These are phyloP conservation scores for Dione vanillae DNA, from an alignment of 2,888 invertebrate genomes.

Conservation along the genomic window DNA sequence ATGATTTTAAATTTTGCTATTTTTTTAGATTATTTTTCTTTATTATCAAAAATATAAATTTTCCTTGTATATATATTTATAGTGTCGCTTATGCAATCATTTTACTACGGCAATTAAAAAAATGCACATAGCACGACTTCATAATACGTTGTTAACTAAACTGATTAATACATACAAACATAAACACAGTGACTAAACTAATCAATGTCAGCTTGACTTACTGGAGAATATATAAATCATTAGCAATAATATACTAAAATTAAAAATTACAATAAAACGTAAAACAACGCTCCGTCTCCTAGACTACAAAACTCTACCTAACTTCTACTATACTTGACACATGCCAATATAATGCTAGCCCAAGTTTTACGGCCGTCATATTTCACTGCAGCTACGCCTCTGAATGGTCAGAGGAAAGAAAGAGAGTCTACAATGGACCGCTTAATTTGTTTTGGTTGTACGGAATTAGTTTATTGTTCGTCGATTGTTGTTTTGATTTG, in stretches of 20 bases:
- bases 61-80: not conserved
- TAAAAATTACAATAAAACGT: not conserved
- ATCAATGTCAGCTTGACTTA: no score
- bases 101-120: no score
- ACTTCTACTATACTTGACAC: conserved; percentile 28
- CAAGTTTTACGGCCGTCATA: conserved; percentile 71
- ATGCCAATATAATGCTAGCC: conserved; percentile 50
- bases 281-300: conserved; percentile 4
- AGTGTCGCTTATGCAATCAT: no score
- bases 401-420: conserved; percentile 70
- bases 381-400: conserved; percentile 68
- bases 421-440: conserved; percentile 51
- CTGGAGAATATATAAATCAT: no score
- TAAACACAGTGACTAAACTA: no score
- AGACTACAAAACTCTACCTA: conserved; percentile 18
- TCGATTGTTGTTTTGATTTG: conserved; percentile 67
- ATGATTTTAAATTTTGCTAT: not conserved
- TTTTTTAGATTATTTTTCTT: no score
- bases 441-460: conserved; percentile 82
- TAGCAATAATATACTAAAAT: no score
- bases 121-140: no score
- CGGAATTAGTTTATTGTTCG: conserved; percentile 66
- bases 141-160: no score
- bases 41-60: not conserved
- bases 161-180: no score